These are phyloP conservation scores for Baccha elongata DNA, from an alignment of 2,888 invertebrate species.

Conservation along the genomic window DNA sequence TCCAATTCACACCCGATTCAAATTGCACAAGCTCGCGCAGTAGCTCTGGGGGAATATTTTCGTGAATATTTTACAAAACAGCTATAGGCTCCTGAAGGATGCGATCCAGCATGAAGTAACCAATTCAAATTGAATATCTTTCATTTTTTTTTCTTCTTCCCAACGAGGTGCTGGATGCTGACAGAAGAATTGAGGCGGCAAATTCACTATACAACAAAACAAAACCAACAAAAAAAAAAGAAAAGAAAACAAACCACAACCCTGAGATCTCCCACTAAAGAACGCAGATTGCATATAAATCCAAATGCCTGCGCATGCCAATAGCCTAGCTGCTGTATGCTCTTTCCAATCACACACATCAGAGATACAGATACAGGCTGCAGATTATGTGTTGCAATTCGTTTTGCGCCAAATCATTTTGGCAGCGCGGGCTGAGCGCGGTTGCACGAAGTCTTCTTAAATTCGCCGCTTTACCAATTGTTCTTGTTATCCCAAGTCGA, in stretches of 20 bases:
- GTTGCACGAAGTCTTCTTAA: slow-evolving; percentile 44
- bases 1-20: slow-evolving; percentile 75
- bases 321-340: slow-evolving; percentile 22
- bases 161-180: slow-evolving; percentile 53
- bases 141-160: slow-evolving; percentile 31
- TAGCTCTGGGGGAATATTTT: slow-evolving; percentile 45
- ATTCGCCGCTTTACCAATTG: slow-evolving; percentile 73
- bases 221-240: slow-evolving; percentile 10
- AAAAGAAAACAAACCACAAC: slow-evolving; percentile 35
- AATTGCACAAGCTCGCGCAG: slow-evolving; percentile 53
- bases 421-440: slow-evolving; percentile 17
- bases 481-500: slow-evolving; percentile 73
- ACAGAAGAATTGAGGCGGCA: slow-evolving; percentile 72
- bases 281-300: slow-evolving; percentile 73
- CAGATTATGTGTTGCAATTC: slow-evolving; percentile 74
- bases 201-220: slow-evolving; percentile 30
- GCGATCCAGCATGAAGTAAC: slow-evolving; percentile 26
- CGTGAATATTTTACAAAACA: slow-evolving; percentile 70
- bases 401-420: slow-evolving; percentile 71
- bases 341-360: slow-evolving; percentile 61
- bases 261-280: slow-evolving; percentile 67
- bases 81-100: slow-evolving; percentile 29
- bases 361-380: slow-evolving; percentile 58
- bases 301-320: slow-evolving; percentile 72
- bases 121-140: slow-evolving; percentile 71